Percentiles rank a stretch among this genome's conserved stretches.
Conservation (phyloP, 2,888 invertebrate species). For the Callosobruchus maculatus region DNA sequence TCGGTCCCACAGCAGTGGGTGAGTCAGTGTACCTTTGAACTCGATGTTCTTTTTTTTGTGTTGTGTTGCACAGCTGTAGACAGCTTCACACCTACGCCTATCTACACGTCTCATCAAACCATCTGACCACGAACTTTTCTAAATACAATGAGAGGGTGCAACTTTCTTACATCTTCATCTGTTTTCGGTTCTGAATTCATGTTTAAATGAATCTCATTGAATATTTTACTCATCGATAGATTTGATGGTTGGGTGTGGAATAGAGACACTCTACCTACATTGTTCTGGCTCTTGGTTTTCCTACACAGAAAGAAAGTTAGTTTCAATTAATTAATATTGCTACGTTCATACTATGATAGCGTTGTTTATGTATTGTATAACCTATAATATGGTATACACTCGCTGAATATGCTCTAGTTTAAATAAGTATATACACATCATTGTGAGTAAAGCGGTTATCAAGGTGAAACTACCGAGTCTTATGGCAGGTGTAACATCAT, state of each 20-base stretch:
- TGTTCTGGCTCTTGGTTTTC: no score
- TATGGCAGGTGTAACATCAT: no score
- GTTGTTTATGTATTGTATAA: no score
- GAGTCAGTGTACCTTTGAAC: neutral
- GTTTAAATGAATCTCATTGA: constrained; percentile 17
- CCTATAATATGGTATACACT: no score
- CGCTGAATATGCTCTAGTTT: no score
- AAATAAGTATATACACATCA: no score
- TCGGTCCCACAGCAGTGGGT: neutral
- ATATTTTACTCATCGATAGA: neutral
- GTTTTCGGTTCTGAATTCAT: constrained; percentile 22
- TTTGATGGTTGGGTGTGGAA: neutral
- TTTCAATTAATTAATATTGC: no score
- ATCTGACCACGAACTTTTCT: constrained; percentile 14
- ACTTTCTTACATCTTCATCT: constrained; percentile 27
- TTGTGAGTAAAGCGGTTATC: no score
- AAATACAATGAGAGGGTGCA: constrained; percentile 30
- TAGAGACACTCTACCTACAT: neutral
- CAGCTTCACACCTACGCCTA: neutral
- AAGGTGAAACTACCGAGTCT: no score
- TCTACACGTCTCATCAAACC: neutral
- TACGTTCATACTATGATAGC: no score
- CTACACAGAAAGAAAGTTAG: no score
- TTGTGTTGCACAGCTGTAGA: neutral
- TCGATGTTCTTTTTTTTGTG: neutral